A percentile compares a stretch with the other conserved stretches of the same genome.
Evolutionary conservation across 2,888 invertebrate species (phyloP).

Genomic region (Zelleria hepariella): DNA sequence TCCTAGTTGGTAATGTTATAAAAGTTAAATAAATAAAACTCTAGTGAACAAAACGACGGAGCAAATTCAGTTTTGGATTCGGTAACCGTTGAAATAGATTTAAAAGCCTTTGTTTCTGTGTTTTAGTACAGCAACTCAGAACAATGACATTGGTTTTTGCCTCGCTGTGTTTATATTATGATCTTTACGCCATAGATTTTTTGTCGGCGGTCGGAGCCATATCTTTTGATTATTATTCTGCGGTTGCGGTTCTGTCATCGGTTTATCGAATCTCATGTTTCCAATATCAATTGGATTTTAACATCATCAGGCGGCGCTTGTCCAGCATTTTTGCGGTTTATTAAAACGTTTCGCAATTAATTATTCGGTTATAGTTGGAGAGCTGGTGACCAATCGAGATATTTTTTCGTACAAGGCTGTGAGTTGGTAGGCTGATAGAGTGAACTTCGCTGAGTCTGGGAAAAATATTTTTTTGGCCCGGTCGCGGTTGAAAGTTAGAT

Average conservation of each 20-base stretch:
- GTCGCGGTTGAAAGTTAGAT: no score
- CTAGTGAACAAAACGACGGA: not conserved
- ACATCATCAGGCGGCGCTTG: not conserved
- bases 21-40: not conserved
- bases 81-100: slow-evolving; percentile 17
- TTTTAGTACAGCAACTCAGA: slow-evolving; percentile 19
- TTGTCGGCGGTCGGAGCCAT: slow-evolving; percentile 42
- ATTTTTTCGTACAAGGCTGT: no score
- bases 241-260: slow-evolving; percentile 32
- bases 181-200: not conserved
- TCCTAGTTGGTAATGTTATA: not conserved
- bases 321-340: not conserved
- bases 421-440: no score
- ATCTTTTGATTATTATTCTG: slow-evolving; percentile 36
- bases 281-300: not conserved
- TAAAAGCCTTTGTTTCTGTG: slow-evolving; percentile 33
- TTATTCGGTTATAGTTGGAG: not conserved
- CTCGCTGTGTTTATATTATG: not conserved
- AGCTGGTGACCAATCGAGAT: not conserved
- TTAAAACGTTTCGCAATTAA: not conserved
- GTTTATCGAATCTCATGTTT: slow-evolving; percentile 26
- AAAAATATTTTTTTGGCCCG: no score
- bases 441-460: no score
- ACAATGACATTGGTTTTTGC: not conserved
- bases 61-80: not conserved